Evolutionary conservation across 1,140 invertebrate genomes (phyloP), one percentile per base, ranked within the genome.

Genomic region (Euwallacea fornicatus): DNA sequence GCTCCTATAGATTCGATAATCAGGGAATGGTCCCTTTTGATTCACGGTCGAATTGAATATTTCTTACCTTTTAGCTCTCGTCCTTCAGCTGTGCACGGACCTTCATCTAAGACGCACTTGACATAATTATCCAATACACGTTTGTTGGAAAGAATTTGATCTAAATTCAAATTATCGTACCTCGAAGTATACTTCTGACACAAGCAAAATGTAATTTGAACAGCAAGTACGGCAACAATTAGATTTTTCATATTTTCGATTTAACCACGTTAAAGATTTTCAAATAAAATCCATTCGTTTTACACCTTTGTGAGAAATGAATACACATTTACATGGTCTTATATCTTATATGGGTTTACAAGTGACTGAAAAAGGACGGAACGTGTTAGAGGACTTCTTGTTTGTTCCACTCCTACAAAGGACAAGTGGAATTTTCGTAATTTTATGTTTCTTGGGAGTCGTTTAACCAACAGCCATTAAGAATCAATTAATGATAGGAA

Each of bases 21-120:
- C 21, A 33, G 1, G 4, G 4, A 4, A 33, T 33, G 21, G 4
- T 4, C 21, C 21, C 21, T 33, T n/a, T 33, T 33, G 4, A 33
- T 33, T 33, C 21, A 33, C 4, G 21, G 1, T 33, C 21, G 1
- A 33, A 33, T 33, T 33, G 21, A 4, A 33, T 33, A 50, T 59
- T 50, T 73, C 86, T 86, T 83, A 90, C 88, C 87, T 83, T 88
- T 90, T 41, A 91, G 77, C 81, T 90, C 86, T n/a, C 88, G 85
- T 0, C 88, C 88, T 75, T 90, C 89, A 0, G 87, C 78, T 0
- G 89, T 89, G 72, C 90, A 92, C 0, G 88, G 83, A 15, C 88
- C 90, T 71, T 88, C 85, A 0, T 88, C 87, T 74, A 91, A 76
- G 74, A 91, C 78, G 69, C 90, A 91, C 66, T 87, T 87, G 7